phyloP scores from a whole-genome alignment of 1,140 invertebrate species.

The Fopius arisanus region DNA sequence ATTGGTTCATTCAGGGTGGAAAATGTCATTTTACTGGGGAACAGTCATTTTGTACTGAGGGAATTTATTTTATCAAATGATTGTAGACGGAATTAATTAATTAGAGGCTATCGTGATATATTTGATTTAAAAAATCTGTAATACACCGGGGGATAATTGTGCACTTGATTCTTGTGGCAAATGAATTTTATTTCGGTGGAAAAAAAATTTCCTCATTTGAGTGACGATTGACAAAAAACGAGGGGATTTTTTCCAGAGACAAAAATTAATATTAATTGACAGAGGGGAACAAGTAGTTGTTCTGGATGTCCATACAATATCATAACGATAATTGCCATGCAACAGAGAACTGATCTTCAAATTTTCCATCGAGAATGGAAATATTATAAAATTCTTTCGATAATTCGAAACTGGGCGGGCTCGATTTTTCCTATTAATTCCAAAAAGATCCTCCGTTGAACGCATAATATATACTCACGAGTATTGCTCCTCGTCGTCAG shows the following conservation, averaged over 20 bases:
- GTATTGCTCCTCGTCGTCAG: slow-evolving; percentile 66
- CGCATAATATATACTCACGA: slow-evolving; percentile 56
- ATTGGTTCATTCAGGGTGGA: not conserved
- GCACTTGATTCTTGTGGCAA: too few species aligned
- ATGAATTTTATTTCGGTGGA: too few species aligned
- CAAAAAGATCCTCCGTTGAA: not conserved
- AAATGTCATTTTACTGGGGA: too few species aligned
- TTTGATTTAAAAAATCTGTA: not conserved
- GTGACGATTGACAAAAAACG: not conserved
- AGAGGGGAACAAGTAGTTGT: not conserved
- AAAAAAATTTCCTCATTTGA: too few species aligned
- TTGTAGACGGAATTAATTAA: too few species aligned
- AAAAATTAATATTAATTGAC: not conserved
- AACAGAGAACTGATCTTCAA: not conserved
- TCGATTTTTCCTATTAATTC: not conserved
- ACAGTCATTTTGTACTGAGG: too few species aligned
- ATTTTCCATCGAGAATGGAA: not conserved
- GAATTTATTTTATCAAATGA: too few species aligned
- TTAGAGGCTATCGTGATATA: too few species aligned
- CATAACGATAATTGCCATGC: not conserved
- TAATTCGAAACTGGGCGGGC: not conserved
- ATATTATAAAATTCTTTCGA: not conserved
- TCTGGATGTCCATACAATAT: not conserved
- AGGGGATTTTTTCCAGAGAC: not conserved
- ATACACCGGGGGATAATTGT: too few species aligned